Evolutionary conservation across 2,113 vertebrate genomes (phyloP).

Genomic region (Acanthochromis polyacanthus): DNA sequence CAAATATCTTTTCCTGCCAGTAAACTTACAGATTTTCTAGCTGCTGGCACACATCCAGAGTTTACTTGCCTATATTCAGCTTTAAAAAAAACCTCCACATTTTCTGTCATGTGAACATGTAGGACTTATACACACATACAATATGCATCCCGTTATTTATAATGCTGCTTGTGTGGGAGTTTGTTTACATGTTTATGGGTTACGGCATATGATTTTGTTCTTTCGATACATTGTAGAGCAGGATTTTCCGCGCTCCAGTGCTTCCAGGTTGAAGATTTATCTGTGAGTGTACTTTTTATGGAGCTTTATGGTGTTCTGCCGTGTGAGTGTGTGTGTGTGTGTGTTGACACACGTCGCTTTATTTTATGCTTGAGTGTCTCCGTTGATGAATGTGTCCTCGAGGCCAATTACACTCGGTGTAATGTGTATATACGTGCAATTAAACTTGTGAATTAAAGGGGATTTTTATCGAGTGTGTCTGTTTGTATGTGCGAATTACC

Average conservation of each 20-base stretch:
- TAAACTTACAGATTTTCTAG: conserved; percentile 43
- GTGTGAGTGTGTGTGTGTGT: conserved; percentile 19
- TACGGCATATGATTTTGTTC: conserved; percentile 41
- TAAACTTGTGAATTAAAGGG: conserved; percentile 55
- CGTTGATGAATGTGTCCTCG: conserved; percentile 60
- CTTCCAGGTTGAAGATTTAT: conserved; percentile 69
- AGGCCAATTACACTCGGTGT: conserved; percentile 50
- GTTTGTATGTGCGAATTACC: neutral
- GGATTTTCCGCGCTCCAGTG: conserved; percentile 16
- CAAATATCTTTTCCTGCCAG: conserved; percentile 28
- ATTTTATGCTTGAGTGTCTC: conserved; percentile 66
- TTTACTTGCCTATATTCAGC: conserved; percentile 3
- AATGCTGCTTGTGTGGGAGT: conserved; percentile 54
- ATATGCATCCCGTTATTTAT: conserved; percentile 31
- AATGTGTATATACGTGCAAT: conserved; percentile 63
- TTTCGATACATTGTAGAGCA: conserved; percentile 7
- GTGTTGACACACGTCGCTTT: conserved; percentile 44
- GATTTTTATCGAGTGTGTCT: conserved; percentile 28
- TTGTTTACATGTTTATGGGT: conserved; percentile 73
- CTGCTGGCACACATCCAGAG: conserved; percentile 29
- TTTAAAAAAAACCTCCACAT: conserved; percentile 4
- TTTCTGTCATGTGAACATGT: neutral
- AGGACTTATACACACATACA: neutral
- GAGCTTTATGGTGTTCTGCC: conserved; percentile 52
- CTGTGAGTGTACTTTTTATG: conserved; percentile 33